These are phyloP conservation scores for Halcyon senegalensis DNA, from an alignment of 2,113 vertebrate species.

Conservation along the genomic window DNA sequence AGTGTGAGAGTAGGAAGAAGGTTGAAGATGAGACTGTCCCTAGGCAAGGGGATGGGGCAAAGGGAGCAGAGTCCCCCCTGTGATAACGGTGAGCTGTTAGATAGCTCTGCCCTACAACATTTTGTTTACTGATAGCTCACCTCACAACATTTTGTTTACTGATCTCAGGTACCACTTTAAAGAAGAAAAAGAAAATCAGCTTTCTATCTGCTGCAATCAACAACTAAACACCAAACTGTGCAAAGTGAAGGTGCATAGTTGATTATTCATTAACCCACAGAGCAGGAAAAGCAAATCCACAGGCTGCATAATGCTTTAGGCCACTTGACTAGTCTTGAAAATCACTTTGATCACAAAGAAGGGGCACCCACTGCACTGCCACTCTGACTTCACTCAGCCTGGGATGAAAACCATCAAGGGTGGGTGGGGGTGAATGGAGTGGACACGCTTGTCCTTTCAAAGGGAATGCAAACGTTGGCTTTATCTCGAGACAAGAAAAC, in stretches of 20 bases:
- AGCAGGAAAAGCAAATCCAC: neutral
- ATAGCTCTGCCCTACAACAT: neutral
- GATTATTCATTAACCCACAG: conserved; percentile 6
- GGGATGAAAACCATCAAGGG: neutral
- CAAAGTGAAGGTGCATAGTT: neutral
- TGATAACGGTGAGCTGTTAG: neutral
- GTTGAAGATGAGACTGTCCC: neutral
- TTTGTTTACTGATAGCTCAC: neutral
- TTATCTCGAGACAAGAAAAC: neutral
- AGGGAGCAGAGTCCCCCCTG: neutral
- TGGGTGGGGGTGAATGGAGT: neutral
- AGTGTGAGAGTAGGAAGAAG: neutral
- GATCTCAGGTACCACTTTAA: neutral
- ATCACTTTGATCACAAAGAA: neutral
- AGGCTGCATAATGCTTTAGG: neutral
- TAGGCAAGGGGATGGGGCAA: neutral
- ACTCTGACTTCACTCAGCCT: neutral
- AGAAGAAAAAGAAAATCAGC: neutral
- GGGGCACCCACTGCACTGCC: neutral
- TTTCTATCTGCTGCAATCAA: neutral
- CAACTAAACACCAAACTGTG: neutral
- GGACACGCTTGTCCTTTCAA: neutral
- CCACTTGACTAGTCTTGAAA: neutral
- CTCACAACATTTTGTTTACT: neutral
- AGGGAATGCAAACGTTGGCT: neutral